Percentiles rank a stretch among this genome's conserved stretches.
Evolutionary conservation across 2,797 vertebrate species (phyloP).

Genomic region (Telmatherina bonti): DNA sequence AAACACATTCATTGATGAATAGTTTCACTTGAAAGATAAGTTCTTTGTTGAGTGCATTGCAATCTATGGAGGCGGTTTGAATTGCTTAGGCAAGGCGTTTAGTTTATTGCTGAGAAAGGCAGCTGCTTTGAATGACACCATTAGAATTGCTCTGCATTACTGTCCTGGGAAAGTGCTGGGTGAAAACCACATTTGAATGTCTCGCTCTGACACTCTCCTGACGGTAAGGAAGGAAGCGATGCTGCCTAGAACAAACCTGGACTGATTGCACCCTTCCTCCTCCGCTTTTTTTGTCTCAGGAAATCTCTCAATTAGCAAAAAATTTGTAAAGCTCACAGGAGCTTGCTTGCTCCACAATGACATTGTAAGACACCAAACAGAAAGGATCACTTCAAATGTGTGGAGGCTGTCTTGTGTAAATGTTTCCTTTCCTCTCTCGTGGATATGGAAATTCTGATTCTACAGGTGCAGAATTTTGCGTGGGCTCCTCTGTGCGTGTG

Average conservation of each 20-base stretch:
- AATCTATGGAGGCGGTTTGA: conserved; percentile 72
- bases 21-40: conserved; percentile 71
- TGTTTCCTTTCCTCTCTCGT: conserved; percentile 72
- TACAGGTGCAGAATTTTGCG: conserved; percentile 43
- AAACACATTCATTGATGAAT: conserved; percentile 77
- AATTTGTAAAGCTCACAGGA: conserved; percentile 64
- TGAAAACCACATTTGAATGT: conserved; percentile 78
- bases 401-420: conserved; percentile 72
- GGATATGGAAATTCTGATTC: conserved; percentile 75
- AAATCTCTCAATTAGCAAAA: conserved; percentile 77
- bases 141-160: conserved; percentile 73
- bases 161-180: conserved; percentile 76
- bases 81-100: conserved; percentile 81
- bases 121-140: conserved; percentile 78
- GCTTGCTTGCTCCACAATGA: conserved; percentile 70
- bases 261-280: conserved; percentile 86
- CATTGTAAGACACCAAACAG: conserved; percentile 73
- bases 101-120: conserved; percentile 76
- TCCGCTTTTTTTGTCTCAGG: conserved; percentile 73
- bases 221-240: conserved; percentile 83
- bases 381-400: conserved; percentile 65
- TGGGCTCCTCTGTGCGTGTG: conserved; percentile 25
- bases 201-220: conserved; percentile 72
- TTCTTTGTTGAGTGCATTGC: conserved; percentile 78
- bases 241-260: conserved; percentile 83